Evolutionary conservation across 53 echinoderm and acorn worm genomes (phyloP).

Genomic region (Arbacia lixula): DNA sequence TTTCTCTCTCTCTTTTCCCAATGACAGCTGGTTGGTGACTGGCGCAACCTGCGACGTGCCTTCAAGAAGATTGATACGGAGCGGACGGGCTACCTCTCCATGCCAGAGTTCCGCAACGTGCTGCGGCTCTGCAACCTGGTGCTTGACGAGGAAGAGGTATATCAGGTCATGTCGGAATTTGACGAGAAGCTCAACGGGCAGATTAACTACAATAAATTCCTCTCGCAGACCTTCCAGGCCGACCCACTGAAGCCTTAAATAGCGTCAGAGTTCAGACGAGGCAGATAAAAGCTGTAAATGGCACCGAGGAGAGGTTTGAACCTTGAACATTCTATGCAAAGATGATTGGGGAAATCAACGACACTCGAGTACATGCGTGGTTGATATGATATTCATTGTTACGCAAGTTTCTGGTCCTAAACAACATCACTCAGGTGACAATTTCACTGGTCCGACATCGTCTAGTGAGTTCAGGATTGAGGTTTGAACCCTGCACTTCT

Average conservation of each 20-base stretch:
- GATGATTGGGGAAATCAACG: no score
- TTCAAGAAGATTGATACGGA: constrained; percentile 92
- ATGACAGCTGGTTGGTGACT: constrained; percentile 92
- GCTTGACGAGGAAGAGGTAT: constrained; percentile 90
- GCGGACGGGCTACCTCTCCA: constrained; percentile 86
- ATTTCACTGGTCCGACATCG: no score
- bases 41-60: constrained; percentile 86
- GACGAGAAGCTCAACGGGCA: constrained; percentile 95
- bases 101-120: constrained; percentile 93
- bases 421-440: no score
- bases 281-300: no score
- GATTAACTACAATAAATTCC: constrained; percentile 97
- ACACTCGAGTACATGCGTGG: no score
- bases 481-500: no score
- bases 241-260: constrained; percentile 61
- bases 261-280: no score
- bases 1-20: neutral
- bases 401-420: no score
- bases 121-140: constrained; percentile 86
- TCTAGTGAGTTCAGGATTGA: no score
- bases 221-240: constrained; percentile 83
- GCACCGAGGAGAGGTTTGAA: no score
- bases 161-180: constrained; percentile 96
- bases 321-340: no score
- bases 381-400: no score